Evolutionary conservation across 2,113 vertebrate genomes (phyloP).

Genomic region (Rhabdomys dilectus): DNA sequence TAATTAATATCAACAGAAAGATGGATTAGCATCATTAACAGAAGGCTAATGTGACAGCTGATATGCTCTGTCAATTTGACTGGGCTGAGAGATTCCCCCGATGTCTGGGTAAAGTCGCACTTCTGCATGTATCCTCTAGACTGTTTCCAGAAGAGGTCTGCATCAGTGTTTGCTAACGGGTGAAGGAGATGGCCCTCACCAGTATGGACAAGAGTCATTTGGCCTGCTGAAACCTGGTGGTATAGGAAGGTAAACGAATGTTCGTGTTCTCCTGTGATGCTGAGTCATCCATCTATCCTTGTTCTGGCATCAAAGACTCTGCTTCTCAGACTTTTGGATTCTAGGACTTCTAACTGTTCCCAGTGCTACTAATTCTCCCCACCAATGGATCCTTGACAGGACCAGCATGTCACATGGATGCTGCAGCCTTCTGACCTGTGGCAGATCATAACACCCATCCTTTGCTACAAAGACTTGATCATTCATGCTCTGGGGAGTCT

Average conservation of each 20-base stretch:
- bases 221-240: neutral
- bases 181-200: neutral
- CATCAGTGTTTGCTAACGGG: neutral
- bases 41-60: neutral
- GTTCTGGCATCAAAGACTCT: neutral
- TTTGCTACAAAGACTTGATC: neutral
- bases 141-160: neutral
- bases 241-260: neutral
- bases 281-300: neutral
- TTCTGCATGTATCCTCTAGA: neutral
- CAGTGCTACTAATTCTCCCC: no score
- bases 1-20: neutral
- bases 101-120: neutral
- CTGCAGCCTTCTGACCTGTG: neutral
- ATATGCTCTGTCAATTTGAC: neutral
- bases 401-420: neutral
- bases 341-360: neutral
- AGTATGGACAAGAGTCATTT: neutral
- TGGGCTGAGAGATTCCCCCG: neutral
- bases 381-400: neutral
- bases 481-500: neutral
- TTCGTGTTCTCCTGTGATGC: neutral
- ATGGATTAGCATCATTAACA: neutral
- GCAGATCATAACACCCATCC: neutral
- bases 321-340: neutral